Conservation (phyloP, 2,797 vertebrate species). For the Hozukius guyotensis region DNA sequence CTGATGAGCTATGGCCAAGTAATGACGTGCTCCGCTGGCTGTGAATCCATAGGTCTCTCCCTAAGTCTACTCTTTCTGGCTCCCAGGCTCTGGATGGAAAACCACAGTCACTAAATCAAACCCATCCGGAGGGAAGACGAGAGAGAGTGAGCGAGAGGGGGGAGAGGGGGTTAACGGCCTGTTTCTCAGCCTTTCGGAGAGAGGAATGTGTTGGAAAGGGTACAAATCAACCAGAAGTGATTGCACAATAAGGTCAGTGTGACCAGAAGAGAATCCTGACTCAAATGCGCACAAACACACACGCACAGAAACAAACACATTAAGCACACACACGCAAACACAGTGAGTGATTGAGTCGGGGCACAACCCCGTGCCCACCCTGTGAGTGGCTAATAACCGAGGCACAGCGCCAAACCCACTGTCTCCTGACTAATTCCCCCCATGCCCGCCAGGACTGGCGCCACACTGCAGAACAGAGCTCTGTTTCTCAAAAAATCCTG, state of each 20-base stretch:
- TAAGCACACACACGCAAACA: constrained; percentile 67
- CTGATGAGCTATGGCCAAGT: constrained; percentile 74
- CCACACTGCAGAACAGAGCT: constrained; percentile 75
- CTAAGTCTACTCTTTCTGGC: constrained; percentile 61
- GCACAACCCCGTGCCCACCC: constrained; percentile 75
- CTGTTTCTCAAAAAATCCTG: constrained; percentile 71
- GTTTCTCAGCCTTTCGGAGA: constrained; percentile 58
- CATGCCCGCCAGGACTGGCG: constrained; percentile 78
- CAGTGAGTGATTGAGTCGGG: constrained; percentile 71
- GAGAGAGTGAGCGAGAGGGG: constrained; percentile 30
- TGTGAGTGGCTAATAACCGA: constrained; percentile 81
- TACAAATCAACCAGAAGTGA: constrained; percentile 77
- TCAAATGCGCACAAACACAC: constrained; percentile 51
- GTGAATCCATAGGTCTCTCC: constrained; percentile 73
- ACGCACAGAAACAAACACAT: constrained; percentile 64
- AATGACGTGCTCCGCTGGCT: constrained; percentile 71
- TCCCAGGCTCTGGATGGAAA: constrained; percentile 70
- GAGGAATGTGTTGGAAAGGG: constrained; percentile 77
- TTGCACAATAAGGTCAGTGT: constrained; percentile 80
- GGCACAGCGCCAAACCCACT: constrained; percentile 87
- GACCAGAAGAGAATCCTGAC: constrained; percentile 72
- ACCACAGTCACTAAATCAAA: constrained; percentile 79
- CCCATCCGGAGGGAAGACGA: constrained; percentile 60
- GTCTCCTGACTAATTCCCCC: constrained; percentile 85
- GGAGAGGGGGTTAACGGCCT: constrained; percentile 41